These are phyloP conservation scores for Alethe diademata DNA, from an alignment of 2,113 vertebrate genomes.

Conservation along the genomic window DNA sequence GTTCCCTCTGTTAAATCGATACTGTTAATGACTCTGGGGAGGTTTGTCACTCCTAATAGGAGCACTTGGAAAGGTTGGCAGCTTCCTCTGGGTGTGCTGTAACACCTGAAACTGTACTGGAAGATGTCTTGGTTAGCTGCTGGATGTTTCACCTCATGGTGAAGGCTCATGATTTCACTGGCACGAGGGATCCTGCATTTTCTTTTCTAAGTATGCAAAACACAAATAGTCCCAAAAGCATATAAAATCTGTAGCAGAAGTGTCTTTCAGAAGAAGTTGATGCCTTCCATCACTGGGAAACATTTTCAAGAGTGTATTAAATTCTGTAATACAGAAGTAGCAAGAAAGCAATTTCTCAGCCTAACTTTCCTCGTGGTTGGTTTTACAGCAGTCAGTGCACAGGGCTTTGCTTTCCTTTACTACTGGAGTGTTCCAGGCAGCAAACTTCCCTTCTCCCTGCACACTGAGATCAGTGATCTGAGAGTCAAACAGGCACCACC, in stretches of 20 bases:
- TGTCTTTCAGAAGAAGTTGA: not conserved
- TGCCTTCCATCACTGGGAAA: not conserved
- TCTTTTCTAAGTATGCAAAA: not conserved
- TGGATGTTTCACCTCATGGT: not conserved
- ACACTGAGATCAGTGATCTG: not conserved
- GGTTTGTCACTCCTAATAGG: not conserved
- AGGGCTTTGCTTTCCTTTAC: not conserved
- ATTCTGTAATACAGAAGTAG: slow-evolving; percentile 18
- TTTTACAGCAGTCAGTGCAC: not conserved
- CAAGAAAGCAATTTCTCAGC: slow-evolving; percentile 33
- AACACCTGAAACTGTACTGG: not conserved
- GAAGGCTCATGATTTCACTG: not conserved
- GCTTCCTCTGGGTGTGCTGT: not conserved
- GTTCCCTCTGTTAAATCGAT: not conserved
- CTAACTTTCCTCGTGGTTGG: not conserved
- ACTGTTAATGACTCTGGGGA: not conserved
- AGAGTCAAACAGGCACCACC: not conserved
- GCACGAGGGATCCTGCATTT: not conserved
- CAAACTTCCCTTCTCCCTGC: not conserved
- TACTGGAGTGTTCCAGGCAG: not conserved
- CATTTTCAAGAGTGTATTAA: not conserved
- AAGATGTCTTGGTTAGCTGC: not conserved
- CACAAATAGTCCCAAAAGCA: not conserved
- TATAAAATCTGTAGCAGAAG: not conserved
- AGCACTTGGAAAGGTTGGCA: not conserved